phyloP scores from a whole-genome alignment of 1,140 invertebrate species.

The Leptinotarsa undecemlineata region DNA sequence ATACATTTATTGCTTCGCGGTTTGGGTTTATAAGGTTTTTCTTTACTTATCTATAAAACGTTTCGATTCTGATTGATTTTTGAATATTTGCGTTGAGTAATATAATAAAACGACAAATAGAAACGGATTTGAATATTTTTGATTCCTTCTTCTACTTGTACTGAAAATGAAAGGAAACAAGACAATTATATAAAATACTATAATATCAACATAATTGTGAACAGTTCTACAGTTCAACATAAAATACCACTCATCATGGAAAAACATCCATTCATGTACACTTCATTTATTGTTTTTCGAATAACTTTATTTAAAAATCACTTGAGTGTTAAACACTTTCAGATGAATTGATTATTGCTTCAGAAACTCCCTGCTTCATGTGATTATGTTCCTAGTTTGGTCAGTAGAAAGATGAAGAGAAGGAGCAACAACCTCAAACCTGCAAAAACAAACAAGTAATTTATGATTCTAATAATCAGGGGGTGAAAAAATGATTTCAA shows the following conservation, averaged over 20 bases:
- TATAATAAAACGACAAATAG: too few relatives aligned
- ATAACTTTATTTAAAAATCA: background rate
- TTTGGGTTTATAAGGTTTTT: too few relatives aligned
- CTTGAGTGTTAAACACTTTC: background rate
- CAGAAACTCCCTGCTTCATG: constrained; percentile 1
- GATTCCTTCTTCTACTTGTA: too few relatives aligned
- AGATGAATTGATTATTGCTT: constrained; percentile 7
- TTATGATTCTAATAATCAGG: too few relatives aligned
- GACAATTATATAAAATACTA: background rate
- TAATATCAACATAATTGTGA: background rate
- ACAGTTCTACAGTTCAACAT: background rate
- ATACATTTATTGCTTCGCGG: too few relatives aligned
- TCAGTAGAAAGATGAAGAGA: constrained; percentile 12
- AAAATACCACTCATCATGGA: background rate
- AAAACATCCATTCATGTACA: background rate
- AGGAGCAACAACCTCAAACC: background rate
- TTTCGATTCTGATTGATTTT: too few relatives aligned
- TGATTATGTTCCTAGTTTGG: constrained; percentile 25
- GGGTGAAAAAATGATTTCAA: too few relatives aligned
- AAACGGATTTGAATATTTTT: too few relatives aligned
- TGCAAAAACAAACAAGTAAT: background rate
- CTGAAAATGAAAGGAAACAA: too few relatives aligned
- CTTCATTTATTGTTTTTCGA: background rate
- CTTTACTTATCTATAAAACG: too few relatives aligned
- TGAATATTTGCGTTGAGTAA: too few relatives aligned